These are phyloP conservation scores for Trachelipus rathkii DNA, from an alignment of 1,140 invertebrate species.

Conservation along the genomic window DNA sequence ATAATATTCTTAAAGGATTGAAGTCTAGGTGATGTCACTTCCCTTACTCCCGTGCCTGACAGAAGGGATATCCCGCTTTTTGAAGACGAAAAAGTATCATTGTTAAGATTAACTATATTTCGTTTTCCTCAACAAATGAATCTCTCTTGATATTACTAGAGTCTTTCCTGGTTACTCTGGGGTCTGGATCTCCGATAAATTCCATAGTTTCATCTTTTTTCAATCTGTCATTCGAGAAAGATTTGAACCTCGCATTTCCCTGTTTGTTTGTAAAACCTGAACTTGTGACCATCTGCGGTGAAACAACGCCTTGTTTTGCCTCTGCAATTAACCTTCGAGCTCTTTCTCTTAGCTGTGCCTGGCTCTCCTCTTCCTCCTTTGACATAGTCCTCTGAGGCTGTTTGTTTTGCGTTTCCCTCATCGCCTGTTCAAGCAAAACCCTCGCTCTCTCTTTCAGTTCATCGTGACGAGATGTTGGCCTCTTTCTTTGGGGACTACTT, in stretches of 20 bases:
- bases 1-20: conserved; percentile 43
- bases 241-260: no score
- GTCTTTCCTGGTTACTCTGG: no score
- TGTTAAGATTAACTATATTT: conserved; percentile 14
- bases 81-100: background rate
- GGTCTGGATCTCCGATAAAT: no score
- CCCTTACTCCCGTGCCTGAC: conserved; percentile 28
- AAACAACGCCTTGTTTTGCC: conserved; percentile 63
- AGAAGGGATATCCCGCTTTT: background rate
- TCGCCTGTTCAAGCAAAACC: conserved; percentile 67
- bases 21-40: conserved; percentile 29
- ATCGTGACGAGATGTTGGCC: conserved; percentile 48
- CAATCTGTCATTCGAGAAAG: no score
- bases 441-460: conserved; percentile 79
- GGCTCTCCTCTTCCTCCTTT: conserved; percentile 71
- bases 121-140: background rate
- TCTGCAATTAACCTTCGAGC: conserved; percentile 84
- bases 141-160: no score
- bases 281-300: conserved; percentile 37
- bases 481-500: conserved; percentile 33
- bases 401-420: conserved; percentile 55
- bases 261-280: background rate
- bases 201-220: no score
- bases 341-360: conserved; percentile 75
- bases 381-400: conserved; percentile 36